phyloP scores from a whole-genome alignment of 2,888 invertebrate genomes.

The Aspidapion aeneum region DNA sequence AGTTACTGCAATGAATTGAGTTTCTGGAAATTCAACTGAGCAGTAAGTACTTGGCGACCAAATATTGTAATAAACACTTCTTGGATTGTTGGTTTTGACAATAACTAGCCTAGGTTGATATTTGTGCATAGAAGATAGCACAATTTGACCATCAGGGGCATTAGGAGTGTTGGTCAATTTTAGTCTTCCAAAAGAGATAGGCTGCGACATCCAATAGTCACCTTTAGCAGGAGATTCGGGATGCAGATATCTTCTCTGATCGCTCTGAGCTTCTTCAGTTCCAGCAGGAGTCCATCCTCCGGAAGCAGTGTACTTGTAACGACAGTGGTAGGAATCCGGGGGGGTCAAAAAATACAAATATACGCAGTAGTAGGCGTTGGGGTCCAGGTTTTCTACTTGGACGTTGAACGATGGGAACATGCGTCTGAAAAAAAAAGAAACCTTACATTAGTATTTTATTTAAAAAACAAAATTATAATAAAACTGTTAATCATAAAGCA shows the following conservation, averaged over 20 bases:
- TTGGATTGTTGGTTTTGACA: conserved; percentile 71
- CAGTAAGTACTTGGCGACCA: conserved; percentile 70
- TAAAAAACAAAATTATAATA: not conserved
- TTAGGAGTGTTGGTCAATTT: conserved; percentile 83
- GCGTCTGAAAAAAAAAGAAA: conserved; percentile 60
- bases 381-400: conserved; percentile 72
- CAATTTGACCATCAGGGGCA: conserved; percentile 75
- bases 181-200: conserved; percentile 65
- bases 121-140: conserved; percentile 96
- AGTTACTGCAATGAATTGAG: conserved; percentile 94
- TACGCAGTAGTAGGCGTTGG: conserved; percentile 77
- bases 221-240: conserved; percentile 87
- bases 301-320: conserved; percentile 78
- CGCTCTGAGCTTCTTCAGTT: conserved; percentile 74
- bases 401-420: conserved; percentile 90
- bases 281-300: conserved; percentile 85
- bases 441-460: not conserved
- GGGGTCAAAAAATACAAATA: conserved; percentile 72
- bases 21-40: conserved; percentile 72
- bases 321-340: conserved; percentile 69
- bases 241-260: conserved; percentile 74
- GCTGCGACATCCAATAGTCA: conserved; percentile 80
- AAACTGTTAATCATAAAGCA: no score
- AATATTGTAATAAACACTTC: conserved; percentile 62
- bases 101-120: conserved; percentile 89